A percentile compares a stretch with the other conserved stretches of the same genome.
phyloP scores from a whole-genome alignment of 1,140 invertebrate genomes.

The Notospermus geniculatus region DNA sequence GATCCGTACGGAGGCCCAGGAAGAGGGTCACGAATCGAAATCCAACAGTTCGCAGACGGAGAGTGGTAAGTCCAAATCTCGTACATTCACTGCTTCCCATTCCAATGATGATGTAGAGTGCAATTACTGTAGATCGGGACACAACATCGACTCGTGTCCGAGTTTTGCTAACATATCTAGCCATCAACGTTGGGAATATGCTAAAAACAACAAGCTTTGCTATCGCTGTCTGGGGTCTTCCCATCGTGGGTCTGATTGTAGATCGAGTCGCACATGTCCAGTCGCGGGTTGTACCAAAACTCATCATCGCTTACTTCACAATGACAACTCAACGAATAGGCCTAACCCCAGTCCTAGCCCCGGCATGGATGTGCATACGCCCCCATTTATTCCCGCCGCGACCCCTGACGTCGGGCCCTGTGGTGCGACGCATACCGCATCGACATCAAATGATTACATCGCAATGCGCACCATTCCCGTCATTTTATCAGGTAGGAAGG shows the following conservation, averaged over 20 bases:
- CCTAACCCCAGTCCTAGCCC: background rate
- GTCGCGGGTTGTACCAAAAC: background rate
- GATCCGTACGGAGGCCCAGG: conserved; percentile 1
- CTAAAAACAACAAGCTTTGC: background rate
- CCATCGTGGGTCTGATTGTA: background rate
- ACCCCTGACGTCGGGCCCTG: too few species aligned
- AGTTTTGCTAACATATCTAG: too few species aligned
- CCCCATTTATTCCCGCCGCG: too few species aligned
- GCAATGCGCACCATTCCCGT: background rate
- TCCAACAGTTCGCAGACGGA: too few species aligned
- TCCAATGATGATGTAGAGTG: background rate
- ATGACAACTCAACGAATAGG: background rate
- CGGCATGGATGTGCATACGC: too few species aligned
- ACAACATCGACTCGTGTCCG: too few species aligned
- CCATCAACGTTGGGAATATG: background rate
- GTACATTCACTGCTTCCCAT: background rate
- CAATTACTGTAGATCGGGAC: too few species aligned
- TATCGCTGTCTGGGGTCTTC: background rate
- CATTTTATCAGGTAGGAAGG: background rate
- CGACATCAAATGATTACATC: too few species aligned
- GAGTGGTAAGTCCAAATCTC: background rate
- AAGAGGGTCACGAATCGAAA: conserved; percentile 6
- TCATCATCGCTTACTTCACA: background rate
- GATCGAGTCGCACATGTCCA: background rate
- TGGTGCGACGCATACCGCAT: too few species aligned